Conservation (phyloP, 2,113 vertebrate species). For the Mobula hypostoma region DNA sequence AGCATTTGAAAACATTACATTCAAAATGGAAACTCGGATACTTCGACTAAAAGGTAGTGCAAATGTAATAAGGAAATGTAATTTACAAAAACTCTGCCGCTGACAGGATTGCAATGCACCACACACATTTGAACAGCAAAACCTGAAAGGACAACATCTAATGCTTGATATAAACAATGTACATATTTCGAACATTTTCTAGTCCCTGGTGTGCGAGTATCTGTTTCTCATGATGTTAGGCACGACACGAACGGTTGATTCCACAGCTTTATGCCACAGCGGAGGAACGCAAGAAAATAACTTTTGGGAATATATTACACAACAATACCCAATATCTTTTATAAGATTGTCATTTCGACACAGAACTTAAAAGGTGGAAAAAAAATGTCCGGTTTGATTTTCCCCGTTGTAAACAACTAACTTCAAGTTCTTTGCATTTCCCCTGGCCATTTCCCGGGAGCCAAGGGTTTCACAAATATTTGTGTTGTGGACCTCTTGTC, state of each 20-base stretch:
- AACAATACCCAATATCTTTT: not conserved
- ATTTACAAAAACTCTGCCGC: not conserved
- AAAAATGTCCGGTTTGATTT: conserved; percentile 22
- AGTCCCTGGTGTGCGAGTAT: not conserved
- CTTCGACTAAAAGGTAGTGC: not conserved
- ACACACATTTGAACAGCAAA: not conserved
- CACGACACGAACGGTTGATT: conserved; percentile 2
- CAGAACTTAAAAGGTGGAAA: not conserved
- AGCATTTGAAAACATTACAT: not conserved
- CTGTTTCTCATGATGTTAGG: conserved; percentile 21
- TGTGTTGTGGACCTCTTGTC: not conserved
- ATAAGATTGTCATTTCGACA: not conserved
- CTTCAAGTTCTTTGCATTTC: too few species aligned
- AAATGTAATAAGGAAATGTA: not conserved
- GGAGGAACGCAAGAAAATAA: not conserved
- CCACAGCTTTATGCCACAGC: conserved; percentile 4
- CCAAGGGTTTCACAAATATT: not conserved
- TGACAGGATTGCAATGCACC: not conserved
- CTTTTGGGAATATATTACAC: not conserved
- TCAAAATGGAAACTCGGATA: not conserved
- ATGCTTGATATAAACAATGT: not conserved
- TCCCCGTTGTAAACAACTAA: not conserved
- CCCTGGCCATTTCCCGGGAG: not conserved
- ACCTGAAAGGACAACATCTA: not conserved
- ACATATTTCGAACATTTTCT: not conserved